Conservation (phyloP, 2,797 vertebrate genomes). For the Etheostoma nigrum region DNA sequence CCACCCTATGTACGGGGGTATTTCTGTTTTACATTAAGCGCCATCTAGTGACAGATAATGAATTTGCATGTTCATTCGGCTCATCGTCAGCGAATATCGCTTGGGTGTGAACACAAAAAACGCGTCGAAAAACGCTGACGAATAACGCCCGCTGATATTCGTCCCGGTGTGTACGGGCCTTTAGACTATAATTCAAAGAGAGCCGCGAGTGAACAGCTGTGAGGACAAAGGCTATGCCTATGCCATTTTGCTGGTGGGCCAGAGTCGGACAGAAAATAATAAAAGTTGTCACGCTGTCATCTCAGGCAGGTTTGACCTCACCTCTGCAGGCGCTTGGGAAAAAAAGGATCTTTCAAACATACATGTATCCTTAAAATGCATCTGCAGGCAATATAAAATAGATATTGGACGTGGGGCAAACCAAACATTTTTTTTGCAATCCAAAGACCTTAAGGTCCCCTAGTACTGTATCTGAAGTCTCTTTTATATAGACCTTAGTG, state of each 20-base stretch:
- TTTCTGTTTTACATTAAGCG: no score
- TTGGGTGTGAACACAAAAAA: no score
- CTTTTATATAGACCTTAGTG: no score
- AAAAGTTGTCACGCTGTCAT: neutral
- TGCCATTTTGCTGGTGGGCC: slow-evolving; percentile 1
- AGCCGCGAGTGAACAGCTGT: neutral
- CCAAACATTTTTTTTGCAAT: slow-evolving; percentile 16
- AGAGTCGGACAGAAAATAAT: slow-evolving; percentile 16
- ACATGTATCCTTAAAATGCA: slow-evolving; percentile 3
- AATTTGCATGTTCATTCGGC: no score
- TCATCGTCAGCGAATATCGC: no score
- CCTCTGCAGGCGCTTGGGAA: slow-evolving; percentile 11
- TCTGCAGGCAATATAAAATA: slow-evolving; percentile 36
- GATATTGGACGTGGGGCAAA: slow-evolving; percentile 29
- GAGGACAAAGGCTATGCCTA: slow-evolving; percentile 3
- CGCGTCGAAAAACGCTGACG: no score
- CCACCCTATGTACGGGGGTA: no score
- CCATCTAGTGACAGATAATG: no score
- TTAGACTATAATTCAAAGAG: slow-evolving; percentile 5
- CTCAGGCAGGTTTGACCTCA: slow-evolving; percentile 6
- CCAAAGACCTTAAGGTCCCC: no score
- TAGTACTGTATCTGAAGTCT: no score
- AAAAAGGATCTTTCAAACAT: slow-evolving; percentile 32
- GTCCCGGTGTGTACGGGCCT: no score
- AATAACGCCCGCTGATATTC: no score